phyloP scores from a whole-genome alignment of 2,113 vertebrate species.

The Anthoscopus minutus region DNA sequence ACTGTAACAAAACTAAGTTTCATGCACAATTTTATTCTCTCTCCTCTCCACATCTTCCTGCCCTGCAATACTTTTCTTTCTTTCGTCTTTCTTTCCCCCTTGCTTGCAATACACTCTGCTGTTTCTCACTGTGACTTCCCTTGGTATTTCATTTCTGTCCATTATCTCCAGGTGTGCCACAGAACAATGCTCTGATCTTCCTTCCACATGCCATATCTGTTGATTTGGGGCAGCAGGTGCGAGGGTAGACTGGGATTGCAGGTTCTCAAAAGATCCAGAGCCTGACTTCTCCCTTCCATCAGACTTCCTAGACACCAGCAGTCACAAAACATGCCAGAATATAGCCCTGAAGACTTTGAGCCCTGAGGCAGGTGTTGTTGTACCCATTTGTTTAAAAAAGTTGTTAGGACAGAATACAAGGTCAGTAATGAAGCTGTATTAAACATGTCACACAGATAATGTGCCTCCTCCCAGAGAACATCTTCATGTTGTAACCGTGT shows the following conservation, averaged over 20 bases:
- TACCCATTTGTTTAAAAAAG: background rate
- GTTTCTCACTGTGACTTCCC: background rate
- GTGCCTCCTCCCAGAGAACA: background rate
- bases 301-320: background rate
- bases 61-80: background rate
- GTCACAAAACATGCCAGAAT: background rate
- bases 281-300: background rate
- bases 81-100: background rate
- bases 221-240: background rate
- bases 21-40: background rate
- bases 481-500: background rate
- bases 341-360: background rate
- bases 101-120: background rate
- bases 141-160: background rate
- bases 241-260: background rate
- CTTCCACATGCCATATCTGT: background rate
- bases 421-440: background rate
- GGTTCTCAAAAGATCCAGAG: background rate
- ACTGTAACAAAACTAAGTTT: background rate
- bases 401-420: background rate
- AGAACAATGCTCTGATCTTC: background rate
- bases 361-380: background rate
- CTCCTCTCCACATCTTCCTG: background rate
- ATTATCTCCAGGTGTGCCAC: background rate
- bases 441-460: background rate